Base-by-base conservation (phyloP, 1,140 invertebrate species). In the Calephelis nemesis region DNA sequence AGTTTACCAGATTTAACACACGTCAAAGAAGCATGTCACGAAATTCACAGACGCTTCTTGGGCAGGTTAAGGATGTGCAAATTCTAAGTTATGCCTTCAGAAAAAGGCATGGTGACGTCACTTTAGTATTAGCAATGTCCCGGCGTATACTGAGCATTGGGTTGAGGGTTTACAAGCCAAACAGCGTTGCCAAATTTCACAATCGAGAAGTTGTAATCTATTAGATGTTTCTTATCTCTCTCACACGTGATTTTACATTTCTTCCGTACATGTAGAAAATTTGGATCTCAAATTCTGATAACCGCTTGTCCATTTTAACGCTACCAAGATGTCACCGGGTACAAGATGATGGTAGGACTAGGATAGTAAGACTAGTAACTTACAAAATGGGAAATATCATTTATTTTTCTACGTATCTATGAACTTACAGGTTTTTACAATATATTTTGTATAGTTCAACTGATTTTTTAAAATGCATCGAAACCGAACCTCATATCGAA, bases 111-210 rank as follows among this genome's bases (percentile, higher is more conserved):
- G 39, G 77, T 82, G 76, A 83, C 75, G 80, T 84, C 83, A 85
- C 77, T 65, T 69, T 66, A 58, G 70, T 48, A 74, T 70, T 71
- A 70, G 62, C 74, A 78, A 73, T 66, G 70, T 74, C 76, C 67
- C 65, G 70, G 39, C 52, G 68, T 63, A 62, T n/a, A 87, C 83
- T 85, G 77, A 67, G 67, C 68, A 52, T 62, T 70, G 71, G 78
- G 76, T 69, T 69, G 72, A 65, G 65, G 52, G 64, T 62, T 42
- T 64, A 66, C 65, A 68, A 67, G 84, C 87, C 83, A 85, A 83
- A 82, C 75, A 68, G 15, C 74, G 69, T 63, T 88, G 86, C 87
- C 87, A 90, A 90, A 85, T 88, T 87, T 83, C 84, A 81, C 85
- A 88, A 90, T 80, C 74, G 60, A 67, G 67, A 49, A 58, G 72